A percentile compares a stretch with the other conserved stretches of the same genome.
phyloP scores from a whole-genome alignment of 2,797 vertebrate genomes.

The Pogoniulus pusillus region DNA sequence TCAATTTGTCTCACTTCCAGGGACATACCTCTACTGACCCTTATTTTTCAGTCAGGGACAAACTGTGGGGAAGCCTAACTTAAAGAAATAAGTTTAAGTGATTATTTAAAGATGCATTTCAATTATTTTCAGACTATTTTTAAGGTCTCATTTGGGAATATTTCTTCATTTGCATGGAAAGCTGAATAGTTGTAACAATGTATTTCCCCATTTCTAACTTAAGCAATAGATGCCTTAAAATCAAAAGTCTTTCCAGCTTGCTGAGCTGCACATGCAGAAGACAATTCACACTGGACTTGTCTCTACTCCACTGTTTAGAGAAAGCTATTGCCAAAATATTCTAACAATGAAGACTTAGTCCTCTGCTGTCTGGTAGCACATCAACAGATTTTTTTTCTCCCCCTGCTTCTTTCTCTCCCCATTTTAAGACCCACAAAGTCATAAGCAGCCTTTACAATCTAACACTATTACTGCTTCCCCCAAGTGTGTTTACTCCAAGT shows the following conservation, averaged over 20 bases:
- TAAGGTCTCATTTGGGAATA: not conserved
- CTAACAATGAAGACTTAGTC: not conserved
- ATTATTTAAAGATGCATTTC: not conserved
- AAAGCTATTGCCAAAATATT: not conserved
- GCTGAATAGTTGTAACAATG: not conserved
- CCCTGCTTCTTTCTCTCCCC: not conserved
- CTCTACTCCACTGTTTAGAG: not conserved
- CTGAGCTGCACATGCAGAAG: not conserved
- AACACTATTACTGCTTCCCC: not conserved
- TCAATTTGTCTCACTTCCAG: not conserved
- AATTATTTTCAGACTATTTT: not conserved
- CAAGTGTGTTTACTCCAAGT: fast-evolving
- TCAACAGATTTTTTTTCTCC: not conserved
- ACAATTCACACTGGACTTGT: not conserved
- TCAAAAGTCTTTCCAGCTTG: not conserved
- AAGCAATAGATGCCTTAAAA: not conserved
- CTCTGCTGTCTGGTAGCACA: not conserved
- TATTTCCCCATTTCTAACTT: not conserved
- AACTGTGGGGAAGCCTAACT: not conserved
- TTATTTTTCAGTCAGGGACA: not conserved
- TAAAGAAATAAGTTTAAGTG: not conserved
- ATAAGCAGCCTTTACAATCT: not conserved
- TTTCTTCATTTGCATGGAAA: not conserved
- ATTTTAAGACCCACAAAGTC: not conserved
- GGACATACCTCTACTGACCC: not conserved